These are phyloP conservation scores for Myotis planiceps DNA, from an alignment of 2,797 vertebrate species.

Conservation along the genomic window DNA sequence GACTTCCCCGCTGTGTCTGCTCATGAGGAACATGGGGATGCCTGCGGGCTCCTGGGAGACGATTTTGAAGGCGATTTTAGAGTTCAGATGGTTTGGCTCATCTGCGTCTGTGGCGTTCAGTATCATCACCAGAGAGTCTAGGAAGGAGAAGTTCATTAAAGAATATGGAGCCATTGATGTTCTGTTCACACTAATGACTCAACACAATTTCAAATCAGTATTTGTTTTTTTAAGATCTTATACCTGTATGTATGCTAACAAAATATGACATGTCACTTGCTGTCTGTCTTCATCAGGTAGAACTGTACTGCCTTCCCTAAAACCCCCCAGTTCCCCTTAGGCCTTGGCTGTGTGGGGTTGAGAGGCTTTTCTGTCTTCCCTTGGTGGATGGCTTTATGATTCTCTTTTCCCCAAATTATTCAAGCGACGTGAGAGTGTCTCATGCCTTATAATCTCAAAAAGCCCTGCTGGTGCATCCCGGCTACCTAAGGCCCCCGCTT, in stretches of 20 bases:
- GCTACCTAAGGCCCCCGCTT: background rate
- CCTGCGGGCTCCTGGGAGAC: slow-evolving; percentile 89
- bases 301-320: background rate
- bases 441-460: background rate
- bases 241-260: background rate
- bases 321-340: background rate
- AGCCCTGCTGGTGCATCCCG: background rate
- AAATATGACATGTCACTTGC: background rate
- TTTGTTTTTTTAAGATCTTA: background rate
- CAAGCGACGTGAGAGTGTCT: background rate
- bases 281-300: background rate
- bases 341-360: background rate
- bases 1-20: slow-evolving; percentile 89
- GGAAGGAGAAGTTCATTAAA: slow-evolving; percentile 44
- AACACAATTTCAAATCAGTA: background rate
- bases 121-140: slow-evolving; percentile 91
- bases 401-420: background rate
- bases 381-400: background rate
- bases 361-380: background rate
- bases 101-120: slow-evolving; percentile 92
- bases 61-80: slow-evolving; percentile 92
- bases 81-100: slow-evolving; percentile 87
- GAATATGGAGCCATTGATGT: background rate
- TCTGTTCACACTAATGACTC: slow-evolving; percentile 30
- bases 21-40: slow-evolving; percentile 88